Base-by-base conservation (phyloP, 1,140 invertebrate species). In the Eciton burchellii region DNA sequence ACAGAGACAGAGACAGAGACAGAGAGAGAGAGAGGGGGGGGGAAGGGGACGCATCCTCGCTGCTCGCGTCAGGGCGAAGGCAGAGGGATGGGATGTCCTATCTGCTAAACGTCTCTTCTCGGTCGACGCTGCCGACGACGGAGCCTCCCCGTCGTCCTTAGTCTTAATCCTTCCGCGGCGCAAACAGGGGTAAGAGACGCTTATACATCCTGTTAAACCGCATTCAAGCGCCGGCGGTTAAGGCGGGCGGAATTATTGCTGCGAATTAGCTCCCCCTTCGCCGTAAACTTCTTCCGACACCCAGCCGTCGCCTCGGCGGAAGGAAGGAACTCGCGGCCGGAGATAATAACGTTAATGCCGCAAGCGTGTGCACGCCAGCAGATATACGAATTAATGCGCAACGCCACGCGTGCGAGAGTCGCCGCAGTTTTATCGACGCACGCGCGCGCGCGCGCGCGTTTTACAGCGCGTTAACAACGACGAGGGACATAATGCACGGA, bases 171-270 rank as follows among this genome's bases (percentile, higher is more conserved):
- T 65, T 85, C 73, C 63, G 71, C 54, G 63, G 47, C 71, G 83
- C 71, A 68, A 82, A 71, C 63, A 60, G 65, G 81, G 81, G 56
- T 76, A 70, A 70, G 84, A 85, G 72, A 83, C 82, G 84, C 81
- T 84, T 84, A 81, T 84, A 84, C 66, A 84, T 84, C 71, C 81
- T 76, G 81, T 85, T 85, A 85, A 85, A 85, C 84, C 84, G 71
- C 81, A 85, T 85, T 85, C 84, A 76, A 63, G 68, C 71, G 81
- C 56, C 71, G 62, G 81, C 54, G 81, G 62, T 85, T 85, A 68
- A 70, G 54, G 57, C 81, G 52, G 47, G 60, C 29, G 81, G 81
- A 85, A 85, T 85, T 85, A 85, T 85, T 85, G 84, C 81, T 74
- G 54, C 84, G 84, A 83, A 83, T 85, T 85, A 85, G 63, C 63